A percentile compares a stretch with the other conserved stretches of the same genome.
Conservation (phyloP, 1,140 invertebrate species). For the Drosophila murphyi region DNA sequence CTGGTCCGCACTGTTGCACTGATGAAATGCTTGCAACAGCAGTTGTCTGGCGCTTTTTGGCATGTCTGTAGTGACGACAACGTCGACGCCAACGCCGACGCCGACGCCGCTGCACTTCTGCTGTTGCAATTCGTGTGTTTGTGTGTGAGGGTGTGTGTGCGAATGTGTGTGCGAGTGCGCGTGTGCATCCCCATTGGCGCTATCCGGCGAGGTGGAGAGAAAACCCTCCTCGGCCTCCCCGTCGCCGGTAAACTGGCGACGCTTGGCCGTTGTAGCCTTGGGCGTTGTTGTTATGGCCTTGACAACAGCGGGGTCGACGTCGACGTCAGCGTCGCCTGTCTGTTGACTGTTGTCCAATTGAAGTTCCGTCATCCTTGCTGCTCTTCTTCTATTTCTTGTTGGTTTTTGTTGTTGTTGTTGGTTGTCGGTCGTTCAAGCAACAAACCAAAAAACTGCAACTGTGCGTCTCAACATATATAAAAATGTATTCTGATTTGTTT, state of each 20-base stretch:
- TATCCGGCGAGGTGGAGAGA: slow-evolving; percentile 79
- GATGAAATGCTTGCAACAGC: slow-evolving; percentile 56
- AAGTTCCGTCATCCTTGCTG: slow-evolving; percentile 43
- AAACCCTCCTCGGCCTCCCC: slow-evolving; percentile 71
- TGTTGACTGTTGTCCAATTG: slow-evolving; percentile 46
- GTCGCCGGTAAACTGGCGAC: slow-evolving; percentile 29
- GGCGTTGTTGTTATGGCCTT: slow-evolving; percentile 37
- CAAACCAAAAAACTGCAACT: slow-evolving; percentile 35
- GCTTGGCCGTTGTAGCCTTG: slow-evolving; percentile 49
- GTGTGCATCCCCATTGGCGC: slow-evolving; percentile 76
- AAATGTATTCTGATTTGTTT: slow-evolving; percentile 18
- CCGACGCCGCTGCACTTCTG: slow-evolving; percentile 5
- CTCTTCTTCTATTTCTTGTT: background rate
- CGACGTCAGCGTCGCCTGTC: slow-evolving; percentile 30
- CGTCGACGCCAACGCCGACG: background rate
- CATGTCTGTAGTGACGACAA: background rate
- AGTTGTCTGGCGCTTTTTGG: slow-evolving; percentile 15
- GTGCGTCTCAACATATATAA: slow-evolving; percentile 39
- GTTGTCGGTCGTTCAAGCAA: slow-evolving; percentile 30
- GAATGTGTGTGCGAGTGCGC: slow-evolving; percentile 21
- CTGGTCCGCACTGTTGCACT: slow-evolving; percentile 85
- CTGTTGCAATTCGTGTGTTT: slow-evolving; percentile 19
- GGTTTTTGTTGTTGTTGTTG: slow-evolving; percentile 22
- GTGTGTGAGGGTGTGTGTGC: slow-evolving; percentile 18
- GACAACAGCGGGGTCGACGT: slow-evolving; percentile 20